phyloP scores from a whole-genome alignment of 2,888 invertebrate genomes.

The Rhimphoctona megacephalus region DNA sequence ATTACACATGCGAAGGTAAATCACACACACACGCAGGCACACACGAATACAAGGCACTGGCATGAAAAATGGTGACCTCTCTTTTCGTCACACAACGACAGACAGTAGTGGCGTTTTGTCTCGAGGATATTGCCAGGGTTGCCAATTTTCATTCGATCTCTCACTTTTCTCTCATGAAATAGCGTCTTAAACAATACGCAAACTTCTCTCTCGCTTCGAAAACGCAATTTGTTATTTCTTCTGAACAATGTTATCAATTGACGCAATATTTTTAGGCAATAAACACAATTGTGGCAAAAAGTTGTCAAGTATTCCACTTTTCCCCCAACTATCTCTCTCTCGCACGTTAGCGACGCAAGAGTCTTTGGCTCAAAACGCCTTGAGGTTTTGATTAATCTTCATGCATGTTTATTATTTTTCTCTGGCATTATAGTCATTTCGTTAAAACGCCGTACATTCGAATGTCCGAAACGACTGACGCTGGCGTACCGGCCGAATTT shows the following conservation, averaged over 20 bases:
- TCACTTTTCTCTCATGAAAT: not conserved
- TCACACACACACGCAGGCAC: not conserved
- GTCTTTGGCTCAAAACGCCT: not conserved
- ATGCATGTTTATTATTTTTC: not conserved
- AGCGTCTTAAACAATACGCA: not conserved
- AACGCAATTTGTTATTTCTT: not conserved
- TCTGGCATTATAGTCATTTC: not conserved
- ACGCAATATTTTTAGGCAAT: not conserved
- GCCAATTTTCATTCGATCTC: conserved; percentile 2
- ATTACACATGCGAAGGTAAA: conserved; percentile 20
- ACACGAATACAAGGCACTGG: too few relatives aligned
- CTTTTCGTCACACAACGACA: too few relatives aligned
- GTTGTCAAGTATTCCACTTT: not conserved
- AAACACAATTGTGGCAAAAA: not conserved
- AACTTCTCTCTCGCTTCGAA: not conserved
- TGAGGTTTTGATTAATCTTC: not conserved
- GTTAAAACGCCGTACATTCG: not conserved
- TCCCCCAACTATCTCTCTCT: too few relatives aligned
- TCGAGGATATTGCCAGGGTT: conserved; percentile 36
- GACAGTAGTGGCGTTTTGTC: conserved; percentile 1
- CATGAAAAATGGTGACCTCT: too few relatives aligned
- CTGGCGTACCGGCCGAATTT: not conserved
- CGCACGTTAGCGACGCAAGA: not conserved
- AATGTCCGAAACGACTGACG: not conserved
- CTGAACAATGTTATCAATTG: not conserved